These are phyloP conservation scores for Ataeniobius toweri DNA, from an alignment of 2,797 vertebrate genomes.

Conservation along the genomic window DNA sequence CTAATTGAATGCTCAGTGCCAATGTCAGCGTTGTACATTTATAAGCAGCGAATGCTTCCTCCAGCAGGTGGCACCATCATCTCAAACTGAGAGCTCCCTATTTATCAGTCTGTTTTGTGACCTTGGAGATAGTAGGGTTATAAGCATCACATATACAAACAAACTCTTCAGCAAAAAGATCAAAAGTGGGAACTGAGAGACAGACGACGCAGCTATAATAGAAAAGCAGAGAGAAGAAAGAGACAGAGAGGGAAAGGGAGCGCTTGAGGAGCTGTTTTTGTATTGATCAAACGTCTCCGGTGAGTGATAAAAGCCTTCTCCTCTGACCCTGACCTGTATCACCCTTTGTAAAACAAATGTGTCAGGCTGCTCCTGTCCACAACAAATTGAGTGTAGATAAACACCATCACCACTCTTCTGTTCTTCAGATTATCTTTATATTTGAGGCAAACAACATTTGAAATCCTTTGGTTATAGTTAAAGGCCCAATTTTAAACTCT, in stretches of 20 bases:
- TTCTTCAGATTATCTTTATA: neutral
- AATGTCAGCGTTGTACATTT: slow-evolving; percentile 19
- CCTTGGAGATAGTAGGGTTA: slow-evolving; percentile 32
- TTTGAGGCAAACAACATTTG: neutral
- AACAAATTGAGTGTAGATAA: slow-evolving; percentile 42
- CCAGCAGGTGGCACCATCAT: slow-evolving; percentile 62
- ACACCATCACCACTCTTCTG: slow-evolving; percentile 4
- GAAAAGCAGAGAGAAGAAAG: neutral
- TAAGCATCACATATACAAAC: slow-evolving; percentile 10
- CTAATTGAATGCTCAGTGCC: slow-evolving; percentile 58
- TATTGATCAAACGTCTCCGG: slow-evolving; percentile 64
- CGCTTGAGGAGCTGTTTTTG: slow-evolving; percentile 44
- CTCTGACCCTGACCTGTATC: slow-evolving; percentile 54
- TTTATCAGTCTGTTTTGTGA: slow-evolving; percentile 31
- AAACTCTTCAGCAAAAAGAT: slow-evolving; percentile 4
- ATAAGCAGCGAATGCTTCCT: slow-evolving; percentile 9
- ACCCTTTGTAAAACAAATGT: slow-evolving; percentile 57
- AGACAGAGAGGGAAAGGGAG: slow-evolving; percentile 14
- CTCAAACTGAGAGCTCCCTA: neutral
- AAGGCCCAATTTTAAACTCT: neutral
- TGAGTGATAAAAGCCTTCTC: slow-evolving; percentile 52
- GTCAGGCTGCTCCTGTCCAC: slow-evolving; percentile 24
- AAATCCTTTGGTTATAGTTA: neutral
- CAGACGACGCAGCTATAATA: slow-evolving; percentile 8
- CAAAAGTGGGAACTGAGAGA: slow-evolving; percentile 4